These are phyloP conservation scores for Myotis daubentonii DNA, from an alignment of 2,797 vertebrate genomes.

Conservation along the genomic window DNA sequence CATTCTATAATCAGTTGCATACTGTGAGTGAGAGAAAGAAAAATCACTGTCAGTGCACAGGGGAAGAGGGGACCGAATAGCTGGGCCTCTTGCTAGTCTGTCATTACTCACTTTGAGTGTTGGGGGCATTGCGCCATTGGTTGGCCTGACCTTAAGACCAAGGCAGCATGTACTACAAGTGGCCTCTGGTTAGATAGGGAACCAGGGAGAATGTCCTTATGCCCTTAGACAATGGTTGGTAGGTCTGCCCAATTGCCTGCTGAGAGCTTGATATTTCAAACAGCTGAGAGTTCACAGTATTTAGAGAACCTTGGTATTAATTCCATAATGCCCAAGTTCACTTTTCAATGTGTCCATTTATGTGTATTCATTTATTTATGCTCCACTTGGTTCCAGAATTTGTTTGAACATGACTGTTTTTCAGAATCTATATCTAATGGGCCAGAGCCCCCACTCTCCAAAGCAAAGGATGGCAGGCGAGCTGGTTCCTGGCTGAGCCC, in stretches of 20 bases:
- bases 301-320: not conserved
- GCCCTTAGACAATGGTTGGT: not conserved
- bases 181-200: not conserved
- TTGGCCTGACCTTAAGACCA: not conserved
- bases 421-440: conserved; percentile 27
- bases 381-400: not conserved
- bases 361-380: conserved; percentile 33
- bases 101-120: not conserved
- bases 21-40: conserved; percentile 86
- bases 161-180: not conserved
- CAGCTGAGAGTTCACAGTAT: not conserved
- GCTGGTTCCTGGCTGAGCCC: not conserved
- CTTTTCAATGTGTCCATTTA: not conserved
- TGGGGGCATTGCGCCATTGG: not conserved
- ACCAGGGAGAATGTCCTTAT: not conserved
- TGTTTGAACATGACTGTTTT: not conserved
- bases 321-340: not conserved
- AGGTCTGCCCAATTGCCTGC: not conserved
- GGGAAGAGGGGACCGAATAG: not conserved
- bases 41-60: conserved; percentile 10
- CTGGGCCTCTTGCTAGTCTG: not conserved
- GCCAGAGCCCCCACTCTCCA: not conserved
- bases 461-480: not conserved
- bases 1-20: conserved; percentile 92
- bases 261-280: not conserved